Base-by-base conservation (phyloP, 2,888 invertebrate species). In the Enchytraeus crypticus region DNA sequence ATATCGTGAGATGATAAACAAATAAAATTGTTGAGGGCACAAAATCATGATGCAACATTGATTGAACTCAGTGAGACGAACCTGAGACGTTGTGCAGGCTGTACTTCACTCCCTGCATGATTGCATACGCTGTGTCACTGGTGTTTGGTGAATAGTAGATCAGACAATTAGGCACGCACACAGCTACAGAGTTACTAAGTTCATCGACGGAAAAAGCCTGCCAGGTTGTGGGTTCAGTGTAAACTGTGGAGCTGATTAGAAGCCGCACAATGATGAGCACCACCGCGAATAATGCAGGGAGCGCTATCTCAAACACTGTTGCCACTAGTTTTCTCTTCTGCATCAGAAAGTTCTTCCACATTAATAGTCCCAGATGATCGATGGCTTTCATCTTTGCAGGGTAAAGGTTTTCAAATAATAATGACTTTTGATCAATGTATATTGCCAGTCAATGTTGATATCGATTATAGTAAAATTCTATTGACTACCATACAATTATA, bases 301-400 rank as follows among this genome's bases (percentile, higher is more conserved):
- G 64, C 47, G 72, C 59, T 11, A 90, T 78, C 77, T 90, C 89
- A 45, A 86, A 74, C 0, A 82, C 55, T 0, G 89, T 86, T 73
- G 88, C 86, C 49, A 84, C 66, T 56, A 84, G 85, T 76, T 86
- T 87, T 64, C 88, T 82, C 81, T 84, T 86, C 80, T 89, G 89
- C 47, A 89, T 83, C 2, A 86, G 77, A 80, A 86, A 88, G 77
- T 90, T 90, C 80, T 90, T 90, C 90, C 90, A 90, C 77, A 88
- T 82, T 61, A 90, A 80, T 65, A 90, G 81, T n/a, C 82, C 75
- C 73, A 89, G 87, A 66, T 82, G 74, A 18, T 58, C 38, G 38
- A n/a, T n/a, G n/a, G n/a, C n/a, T n/a, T n/a, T n/a, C n/a, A n/a
- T n/a, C n/a, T n/a, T n/a, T n/a, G n/a, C n/a, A n/a, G n/a, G n/a